Evolutionary conservation across 1,140 invertebrate species (phyloP).

Genomic region (Cherax quadricarinatus): DNA sequence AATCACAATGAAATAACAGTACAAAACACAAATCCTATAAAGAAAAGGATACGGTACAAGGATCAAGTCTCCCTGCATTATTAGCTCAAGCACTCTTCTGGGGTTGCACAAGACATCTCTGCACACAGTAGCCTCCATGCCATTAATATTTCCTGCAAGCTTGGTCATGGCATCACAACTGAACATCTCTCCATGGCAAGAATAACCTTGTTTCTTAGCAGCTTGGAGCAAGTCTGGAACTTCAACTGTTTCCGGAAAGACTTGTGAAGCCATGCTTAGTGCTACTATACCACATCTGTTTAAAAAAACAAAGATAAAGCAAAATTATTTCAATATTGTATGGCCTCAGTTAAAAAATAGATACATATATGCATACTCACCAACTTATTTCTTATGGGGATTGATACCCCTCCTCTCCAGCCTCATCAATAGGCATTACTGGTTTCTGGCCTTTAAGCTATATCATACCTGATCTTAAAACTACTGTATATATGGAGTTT

Average conservation of each 20-base stretch:
- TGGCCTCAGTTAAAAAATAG: no score
- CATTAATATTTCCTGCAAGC: conserved; percentile 54
- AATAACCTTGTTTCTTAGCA: conserved; percentile 46
- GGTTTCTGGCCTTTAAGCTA: no score
- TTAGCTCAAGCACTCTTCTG: conserved; percentile 50
- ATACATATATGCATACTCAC: no score
- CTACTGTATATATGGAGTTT: no score
- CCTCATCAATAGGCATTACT: no score
- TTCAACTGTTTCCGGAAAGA: conserved; percentile 58
- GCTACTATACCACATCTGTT: conserved; percentile 71
- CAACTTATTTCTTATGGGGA: no score
- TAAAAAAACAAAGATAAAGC: background rate
- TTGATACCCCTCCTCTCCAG: no score
- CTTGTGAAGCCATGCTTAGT: conserved; percentile 71
- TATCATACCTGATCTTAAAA: no score
- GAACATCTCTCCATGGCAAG: conserved; percentile 72
- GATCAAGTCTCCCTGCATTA: conserved; percentile 66
- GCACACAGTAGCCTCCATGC: conserved; percentile 60
- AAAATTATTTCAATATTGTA: background rate
- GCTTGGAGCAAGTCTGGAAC: conserved; percentile 54
- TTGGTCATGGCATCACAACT: conserved; percentile 58
- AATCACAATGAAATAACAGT: background rate
- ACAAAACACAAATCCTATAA: no score
- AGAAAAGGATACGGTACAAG: conserved; percentile 73
- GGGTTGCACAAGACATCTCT: conserved; percentile 58